Conservation (phyloP, 2,888 invertebrate species). For the Drosophila mettleri region DNA sequence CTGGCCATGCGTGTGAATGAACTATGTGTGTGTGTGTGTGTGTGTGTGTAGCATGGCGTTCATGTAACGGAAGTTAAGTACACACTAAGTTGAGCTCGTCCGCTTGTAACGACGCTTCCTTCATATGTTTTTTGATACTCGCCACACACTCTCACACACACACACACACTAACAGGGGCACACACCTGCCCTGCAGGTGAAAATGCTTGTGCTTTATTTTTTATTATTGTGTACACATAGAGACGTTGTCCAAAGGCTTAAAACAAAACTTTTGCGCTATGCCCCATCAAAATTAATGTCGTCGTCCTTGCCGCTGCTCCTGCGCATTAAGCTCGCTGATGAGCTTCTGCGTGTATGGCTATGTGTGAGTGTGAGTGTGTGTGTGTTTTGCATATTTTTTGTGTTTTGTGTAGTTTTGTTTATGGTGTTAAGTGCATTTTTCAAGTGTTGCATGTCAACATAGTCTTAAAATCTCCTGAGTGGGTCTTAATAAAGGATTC, state of each 20-base stretch:
- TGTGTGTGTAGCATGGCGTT: conserved; percentile 37
- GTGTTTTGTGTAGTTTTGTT: conserved; percentile 33
- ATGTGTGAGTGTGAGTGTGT: conserved; percentile 25
- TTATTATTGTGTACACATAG: conserved; percentile 41
- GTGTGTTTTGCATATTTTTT: conserved; percentile 32
- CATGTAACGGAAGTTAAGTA: conserved; percentile 82
- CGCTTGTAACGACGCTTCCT: conserved; percentile 76
- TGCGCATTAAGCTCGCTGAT: conserved; percentile 54
- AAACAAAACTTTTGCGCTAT: conserved; percentile 73
- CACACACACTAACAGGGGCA: conserved; percentile 4
- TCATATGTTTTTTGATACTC: conserved; percentile 77
- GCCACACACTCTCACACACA: conserved; percentile 26
- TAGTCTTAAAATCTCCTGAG: conserved; percentile 9
- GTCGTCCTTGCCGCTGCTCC: conserved; percentile 49
- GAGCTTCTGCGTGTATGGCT: conserved; percentile 31
- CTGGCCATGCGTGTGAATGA: conserved; percentile 64
- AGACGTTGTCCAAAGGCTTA: conserved; percentile 76
- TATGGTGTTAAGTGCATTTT: conserved; percentile 67
- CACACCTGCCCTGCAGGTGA: conserved; percentile 55
- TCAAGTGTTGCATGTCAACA: conserved; percentile 51
- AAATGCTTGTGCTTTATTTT: conserved; percentile 55
- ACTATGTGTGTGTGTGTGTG: conserved; percentile 29
- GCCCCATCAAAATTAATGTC: conserved; percentile 76
- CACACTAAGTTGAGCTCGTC: conserved; percentile 82
- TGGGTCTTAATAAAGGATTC: conserved; percentile 10